phyloP scores from a whole-genome alignment of 2,888 invertebrate genomes.

The Eupeodes latifasciatus region DNA sequence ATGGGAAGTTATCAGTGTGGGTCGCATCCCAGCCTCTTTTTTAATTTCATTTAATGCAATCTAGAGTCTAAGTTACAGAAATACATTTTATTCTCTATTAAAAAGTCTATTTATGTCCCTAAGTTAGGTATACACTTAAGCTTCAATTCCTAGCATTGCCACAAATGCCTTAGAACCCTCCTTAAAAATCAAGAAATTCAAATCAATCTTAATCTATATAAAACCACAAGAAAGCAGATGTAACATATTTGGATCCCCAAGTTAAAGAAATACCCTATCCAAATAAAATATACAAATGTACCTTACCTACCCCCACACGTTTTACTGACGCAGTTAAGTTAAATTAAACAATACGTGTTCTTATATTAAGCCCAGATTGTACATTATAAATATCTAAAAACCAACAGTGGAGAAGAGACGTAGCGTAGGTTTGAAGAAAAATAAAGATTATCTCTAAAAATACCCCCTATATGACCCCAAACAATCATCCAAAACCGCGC shows the following conservation, averaged over 20 bases:
- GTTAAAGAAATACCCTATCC: not conserved
- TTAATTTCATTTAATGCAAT: no score
- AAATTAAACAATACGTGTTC: slow-evolving; percentile 55
- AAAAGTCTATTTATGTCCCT: no score
- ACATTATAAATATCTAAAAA: not conserved
- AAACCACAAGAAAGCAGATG: slow-evolving; percentile 53
- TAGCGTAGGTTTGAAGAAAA: not conserved
- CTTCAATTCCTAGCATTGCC: not conserved
- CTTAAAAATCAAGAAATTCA: not conserved
- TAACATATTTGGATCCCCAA: slow-evolving; percentile 48
- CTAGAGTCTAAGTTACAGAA: no score
- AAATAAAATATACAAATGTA: slow-evolving; percentile 44
- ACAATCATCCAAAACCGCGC: slow-evolving; percentile 46
- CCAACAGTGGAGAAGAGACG: slow-evolving; percentile 3
- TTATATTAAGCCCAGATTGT: slow-evolving; percentile 44
- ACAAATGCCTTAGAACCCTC: not conserved
- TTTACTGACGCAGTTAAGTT: slow-evolving; percentile 6
- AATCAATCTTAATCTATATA: slow-evolving; percentile 29
- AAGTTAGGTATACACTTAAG: no score
- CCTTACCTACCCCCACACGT: slow-evolving; percentile 21
- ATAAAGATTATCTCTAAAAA: slow-evolving; percentile 48
- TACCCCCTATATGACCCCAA: slow-evolving; percentile 63
- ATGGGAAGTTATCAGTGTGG: no score
- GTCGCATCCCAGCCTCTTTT: no score
- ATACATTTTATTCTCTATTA: no score